These are phyloP conservation scores for Phainopepla nitens DNA, from an alignment of 2,113 vertebrate genomes.

Conservation along the genomic window DNA sequence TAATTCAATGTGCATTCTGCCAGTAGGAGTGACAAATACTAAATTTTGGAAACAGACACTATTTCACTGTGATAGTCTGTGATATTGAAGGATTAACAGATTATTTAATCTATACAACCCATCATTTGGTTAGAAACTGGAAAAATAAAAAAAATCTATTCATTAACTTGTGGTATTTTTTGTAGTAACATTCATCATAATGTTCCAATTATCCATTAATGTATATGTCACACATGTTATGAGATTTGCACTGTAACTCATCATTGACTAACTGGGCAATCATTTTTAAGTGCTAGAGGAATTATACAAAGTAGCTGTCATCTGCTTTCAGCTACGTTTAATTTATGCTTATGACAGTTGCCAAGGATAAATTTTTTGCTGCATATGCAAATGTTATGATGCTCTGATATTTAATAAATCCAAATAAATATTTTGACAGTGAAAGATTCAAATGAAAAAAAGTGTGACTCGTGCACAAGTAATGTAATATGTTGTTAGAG, in stretches of 20 bases:
- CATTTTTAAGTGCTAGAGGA: background rate
- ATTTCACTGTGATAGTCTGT: background rate
- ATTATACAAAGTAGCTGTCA: conserved; percentile 11
- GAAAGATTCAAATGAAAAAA: background rate
- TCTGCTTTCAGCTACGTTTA: background rate
- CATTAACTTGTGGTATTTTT: background rate
- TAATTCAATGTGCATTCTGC: background rate
- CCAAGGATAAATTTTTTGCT: conserved; percentile 12
- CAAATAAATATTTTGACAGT: background rate
- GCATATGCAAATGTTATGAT: background rate
- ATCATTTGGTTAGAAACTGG: background rate
- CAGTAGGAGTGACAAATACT: background rate
- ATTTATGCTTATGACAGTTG: conserved; percentile 8
- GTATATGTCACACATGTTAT: background rate
- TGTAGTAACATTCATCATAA: background rate
- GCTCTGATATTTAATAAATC: conserved; percentile 17
- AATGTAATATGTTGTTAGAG: background rate
- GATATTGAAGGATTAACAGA: background rate
- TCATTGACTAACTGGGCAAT: conserved; percentile 3
- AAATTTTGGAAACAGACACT: background rate
- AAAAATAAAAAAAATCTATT: background rate
- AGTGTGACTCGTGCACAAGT: background rate
- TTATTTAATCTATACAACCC: conserved; percentile 20
- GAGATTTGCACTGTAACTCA: conserved; percentile 1
- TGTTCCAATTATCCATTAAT: conserved; percentile 28